A percentile compares a stretch with the other conserved stretches of the same genome.
Conservation (phyloP, 2,797 vertebrate genomes). For the Scarus forsteni region DNA sequence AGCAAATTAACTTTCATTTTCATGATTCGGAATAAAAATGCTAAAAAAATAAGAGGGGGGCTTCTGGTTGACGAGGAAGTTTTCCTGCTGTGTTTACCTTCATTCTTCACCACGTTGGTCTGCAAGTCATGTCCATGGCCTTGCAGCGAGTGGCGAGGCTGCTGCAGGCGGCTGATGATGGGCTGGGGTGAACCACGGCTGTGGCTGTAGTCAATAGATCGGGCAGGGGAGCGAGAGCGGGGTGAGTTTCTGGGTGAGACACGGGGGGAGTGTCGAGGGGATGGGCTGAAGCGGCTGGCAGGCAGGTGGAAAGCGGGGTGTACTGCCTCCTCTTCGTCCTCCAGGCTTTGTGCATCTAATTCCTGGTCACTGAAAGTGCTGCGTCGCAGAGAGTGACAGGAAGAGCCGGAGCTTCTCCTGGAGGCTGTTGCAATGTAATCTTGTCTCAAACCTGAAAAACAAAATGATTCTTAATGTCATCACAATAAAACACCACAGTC, state of each 20-base stretch:
- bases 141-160: conserved; percentile 96
- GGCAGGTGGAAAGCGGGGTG: conserved; percentile 90
- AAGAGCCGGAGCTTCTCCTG: conserved; percentile 96
- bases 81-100: conserved; percentile 84
- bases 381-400: conserved; percentile 94
- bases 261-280: conserved; percentile 94
- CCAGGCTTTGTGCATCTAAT: conserved; percentile 96
- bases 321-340: conserved; percentile 94
- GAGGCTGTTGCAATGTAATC: conserved; percentile 96
- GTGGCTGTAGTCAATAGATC: conserved; percentile 91
- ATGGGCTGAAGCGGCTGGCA: conserved; percentile 93
- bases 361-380: conserved; percentile 98
- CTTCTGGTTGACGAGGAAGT: too few species aligned
- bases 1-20: too few species aligned
- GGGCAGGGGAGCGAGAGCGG: conserved; percentile 95
- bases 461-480: background rate
- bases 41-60: too few species aligned
- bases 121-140: conserved; percentile 92
- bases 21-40: too few species aligned
- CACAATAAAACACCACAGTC: background rate
- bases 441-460: conserved; percentile 91
- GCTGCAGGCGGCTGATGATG: conserved; percentile 95
- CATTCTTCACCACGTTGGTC: conserved; percentile 94
- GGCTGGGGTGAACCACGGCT: conserved; percentile 92
- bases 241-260: conserved; percentile 96